Evolutionary conservation across 2,888 invertebrate genomes (phyloP).

Genomic region (Schizaphis graminum): DNA sequence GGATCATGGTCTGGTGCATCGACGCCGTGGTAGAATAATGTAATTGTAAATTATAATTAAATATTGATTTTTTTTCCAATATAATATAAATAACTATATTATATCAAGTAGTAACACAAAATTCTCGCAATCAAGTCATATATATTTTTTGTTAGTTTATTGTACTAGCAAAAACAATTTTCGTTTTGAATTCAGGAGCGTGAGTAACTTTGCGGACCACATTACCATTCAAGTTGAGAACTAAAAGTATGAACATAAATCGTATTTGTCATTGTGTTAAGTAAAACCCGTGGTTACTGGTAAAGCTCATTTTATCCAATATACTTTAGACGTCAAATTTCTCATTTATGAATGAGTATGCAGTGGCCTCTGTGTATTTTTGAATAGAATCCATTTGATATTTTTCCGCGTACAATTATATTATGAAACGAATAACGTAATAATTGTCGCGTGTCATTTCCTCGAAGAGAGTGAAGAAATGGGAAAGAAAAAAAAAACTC

Average conservation of each 20-base stretch:
- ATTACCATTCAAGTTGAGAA: conserved; percentile 30
- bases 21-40: background rate
- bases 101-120: background rate
- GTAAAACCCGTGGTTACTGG: conserved; percentile 13
- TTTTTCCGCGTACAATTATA: background rate
- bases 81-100: background rate
- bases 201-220: background rate
- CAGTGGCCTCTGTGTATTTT: background rate
- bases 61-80: background rate
- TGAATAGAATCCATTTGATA: background rate
- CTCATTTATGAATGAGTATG: background rate
- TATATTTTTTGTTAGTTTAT: background rate
- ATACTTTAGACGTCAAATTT: background rate
- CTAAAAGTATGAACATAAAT: conserved; percentile 51
- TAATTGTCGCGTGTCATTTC: background rate
- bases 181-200: conserved; percentile 1
- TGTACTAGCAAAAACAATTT: background rate
- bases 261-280: conserved; percentile 39
- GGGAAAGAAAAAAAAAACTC: background rate
- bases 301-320: conserved; percentile 23
- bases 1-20: background rate
- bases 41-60: background rate
- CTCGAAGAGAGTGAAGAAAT: background rate
- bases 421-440: background rate
- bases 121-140: background rate